These are phyloP conservation scores for Diaprepes abbreviatus DNA, from an alignment of 2,888 invertebrate genomes.

Conservation along the genomic window DNA sequence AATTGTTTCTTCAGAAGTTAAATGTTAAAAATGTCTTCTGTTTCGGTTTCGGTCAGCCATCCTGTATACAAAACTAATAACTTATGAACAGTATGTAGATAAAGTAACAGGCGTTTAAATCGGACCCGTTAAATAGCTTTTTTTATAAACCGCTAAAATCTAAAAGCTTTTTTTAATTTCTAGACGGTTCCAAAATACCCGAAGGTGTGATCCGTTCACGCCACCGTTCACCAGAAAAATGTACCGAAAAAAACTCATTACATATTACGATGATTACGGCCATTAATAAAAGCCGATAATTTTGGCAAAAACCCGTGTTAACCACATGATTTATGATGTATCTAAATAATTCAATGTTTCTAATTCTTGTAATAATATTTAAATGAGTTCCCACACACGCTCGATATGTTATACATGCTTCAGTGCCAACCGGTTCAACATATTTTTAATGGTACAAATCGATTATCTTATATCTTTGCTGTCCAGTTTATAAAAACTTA, in stretches of 20 bases:
- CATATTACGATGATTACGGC: not conserved
- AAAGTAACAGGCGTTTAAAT: too few species aligned
- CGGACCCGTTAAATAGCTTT: too few species aligned
- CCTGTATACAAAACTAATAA: too few species aligned
- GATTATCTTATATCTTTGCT: constrained; percentile 24
- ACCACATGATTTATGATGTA: constrained; percentile 29
- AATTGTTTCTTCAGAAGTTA: too few species aligned
- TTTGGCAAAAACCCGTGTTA: constrained; percentile 31
- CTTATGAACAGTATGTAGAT: too few species aligned
- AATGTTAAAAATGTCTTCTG: too few species aligned
- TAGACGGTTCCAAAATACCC: too few species aligned
- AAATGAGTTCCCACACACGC: constrained; percentile 38
- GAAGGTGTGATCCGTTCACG: not conserved
- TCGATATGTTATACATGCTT: constrained; percentile 22
- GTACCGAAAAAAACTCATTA: not conserved
- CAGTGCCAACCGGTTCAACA: constrained; percentile 27
- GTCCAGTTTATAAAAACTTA: constrained; percentile 17
- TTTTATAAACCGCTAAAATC: too few species aligned
- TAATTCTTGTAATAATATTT: constrained; percentile 37
- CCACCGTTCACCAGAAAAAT: constrained; percentile 2
- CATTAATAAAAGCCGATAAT: constrained; percentile 27
- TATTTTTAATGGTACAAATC: constrained; percentile 33
- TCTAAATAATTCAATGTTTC: constrained; percentile 34
- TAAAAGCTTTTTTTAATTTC: too few species aligned
- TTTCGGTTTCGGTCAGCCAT: too few species aligned